Evolutionary conservation across 1,140 invertebrate genomes (phyloP).

Genomic region (Bombus polaris): DNA sequence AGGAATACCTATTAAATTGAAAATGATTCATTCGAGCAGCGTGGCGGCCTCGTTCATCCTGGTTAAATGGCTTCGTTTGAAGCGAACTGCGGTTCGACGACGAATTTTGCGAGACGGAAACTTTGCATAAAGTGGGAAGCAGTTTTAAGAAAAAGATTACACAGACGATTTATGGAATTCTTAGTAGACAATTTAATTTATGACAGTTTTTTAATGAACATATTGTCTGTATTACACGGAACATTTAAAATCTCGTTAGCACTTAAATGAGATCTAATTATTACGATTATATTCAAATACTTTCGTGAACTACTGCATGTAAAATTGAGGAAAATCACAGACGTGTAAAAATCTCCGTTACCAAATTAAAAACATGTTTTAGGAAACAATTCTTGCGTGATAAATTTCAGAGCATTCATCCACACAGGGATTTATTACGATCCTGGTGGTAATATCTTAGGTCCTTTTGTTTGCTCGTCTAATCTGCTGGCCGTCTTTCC

Average conservation of each 20-base stretch:
- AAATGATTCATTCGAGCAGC: constrained; percentile 4
- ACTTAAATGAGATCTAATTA: too few relatives aligned
- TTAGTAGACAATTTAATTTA: neutral
- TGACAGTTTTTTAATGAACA: too few relatives aligned
- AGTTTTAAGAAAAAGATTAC: neutral
- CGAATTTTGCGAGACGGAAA: neutral
- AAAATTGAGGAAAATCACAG: neutral
- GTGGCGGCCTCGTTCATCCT: neutral
- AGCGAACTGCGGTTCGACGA: neutral
- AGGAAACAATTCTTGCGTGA: neutral
- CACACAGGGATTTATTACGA: neutral
- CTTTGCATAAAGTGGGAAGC: neutral
- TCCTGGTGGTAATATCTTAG: neutral
- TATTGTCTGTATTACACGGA: too few relatives aligned
- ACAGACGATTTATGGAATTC: too few relatives aligned
- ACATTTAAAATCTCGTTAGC: too few relatives aligned
- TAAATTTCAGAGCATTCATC: neutral
- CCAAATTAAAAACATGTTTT: neutral
- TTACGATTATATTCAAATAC: too few relatives aligned
- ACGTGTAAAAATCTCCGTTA: neutral
- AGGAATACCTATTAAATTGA: constrained; percentile 44
- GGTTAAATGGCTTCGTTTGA: constrained; percentile 14
- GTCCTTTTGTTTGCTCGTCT: neutral
- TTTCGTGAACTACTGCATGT: too few relatives aligned
- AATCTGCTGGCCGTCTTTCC: neutral